Base-by-base conservation (phyloP, 2,113 vertebrate species). In the Sturnira hondurensis region DNA sequence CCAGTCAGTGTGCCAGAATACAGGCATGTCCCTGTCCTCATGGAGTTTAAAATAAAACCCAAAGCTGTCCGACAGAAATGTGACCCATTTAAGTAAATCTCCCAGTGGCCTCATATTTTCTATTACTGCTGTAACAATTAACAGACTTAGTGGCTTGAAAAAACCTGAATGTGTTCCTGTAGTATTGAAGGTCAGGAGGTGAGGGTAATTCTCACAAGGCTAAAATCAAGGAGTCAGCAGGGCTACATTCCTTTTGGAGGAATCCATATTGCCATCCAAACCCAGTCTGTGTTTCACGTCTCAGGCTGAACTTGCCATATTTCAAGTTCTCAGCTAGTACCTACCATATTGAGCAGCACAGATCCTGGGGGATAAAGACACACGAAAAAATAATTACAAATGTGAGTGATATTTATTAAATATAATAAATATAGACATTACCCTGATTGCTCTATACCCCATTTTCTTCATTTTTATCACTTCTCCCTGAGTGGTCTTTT, bases 391-490 rank as follows among this genome's bases (percentile, higher is more conserved):
- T 80, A 54, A 84, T 77, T 73, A 26, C 33, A 70, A 82, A 3
- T 73, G 4, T 22, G 36, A 47, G 6, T 52, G 47, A 54, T 63
- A 3, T 74, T 31, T 82, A 31, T 73, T n/a, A n/a, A n/a, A n/a
- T n/a, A n/a, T n/a, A n/a, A n/a, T n/a, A n/a, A n/a, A n/a, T n/a
- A n/a, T n/a, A n/a, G n/a, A n/a, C n/a, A n/a, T n/a, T n/a, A n/a
- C n/a, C n/a, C n/a, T 68, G n/a, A 41, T 70, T 73, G 22, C 70
- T 94, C 86, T 85, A 93, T 22, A 90, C 13, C 4, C 15, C 1
- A 38, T 68, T 93, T 93, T 91, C n/a, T 94, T 92, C 36, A n/a
- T 70, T 81, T 56, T 92, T 56, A 77, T 67, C 1, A 38, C 86
- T 94, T 87, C 22, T 88, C n/a, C 41, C 9, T 86, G 20, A 63